phyloP scores from a whole-genome alignment of 2,113 vertebrate species.

The Caracal caracal region DNA sequence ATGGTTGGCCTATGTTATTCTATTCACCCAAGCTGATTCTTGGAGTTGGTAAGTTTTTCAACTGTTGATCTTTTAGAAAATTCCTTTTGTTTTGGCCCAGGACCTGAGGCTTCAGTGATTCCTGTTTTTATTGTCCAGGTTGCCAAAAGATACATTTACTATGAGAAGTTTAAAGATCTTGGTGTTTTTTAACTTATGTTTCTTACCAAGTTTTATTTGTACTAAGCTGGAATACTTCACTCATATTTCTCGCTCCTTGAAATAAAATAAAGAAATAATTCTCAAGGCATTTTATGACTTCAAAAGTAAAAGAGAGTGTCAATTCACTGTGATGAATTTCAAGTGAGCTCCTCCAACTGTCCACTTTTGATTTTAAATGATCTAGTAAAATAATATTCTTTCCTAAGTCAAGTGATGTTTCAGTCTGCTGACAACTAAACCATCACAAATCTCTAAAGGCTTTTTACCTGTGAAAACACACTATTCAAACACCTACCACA shows the following conservation, averaged over 20 bases:
- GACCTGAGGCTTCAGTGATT: background rate
- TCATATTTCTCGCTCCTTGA: background rate
- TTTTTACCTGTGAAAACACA: background rate
- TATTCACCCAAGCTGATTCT: background rate
- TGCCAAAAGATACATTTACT: background rate
- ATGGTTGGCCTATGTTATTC: background rate
- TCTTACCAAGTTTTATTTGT: background rate
- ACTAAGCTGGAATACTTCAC: background rate
- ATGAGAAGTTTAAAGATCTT: background rate
- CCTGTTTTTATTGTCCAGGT: background rate
- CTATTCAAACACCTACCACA: background rate
- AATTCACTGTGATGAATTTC: background rate
- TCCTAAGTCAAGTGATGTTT: conserved; percentile 51
- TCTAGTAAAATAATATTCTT: conserved; percentile 53
- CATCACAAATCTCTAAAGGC: conserved; percentile 45
- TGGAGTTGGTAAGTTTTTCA: background rate
- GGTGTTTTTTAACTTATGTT: background rate
- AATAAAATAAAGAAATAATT: background rate
- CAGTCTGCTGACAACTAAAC: conserved; percentile 56
- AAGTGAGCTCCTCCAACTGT: background rate
- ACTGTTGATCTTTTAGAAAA: background rate
- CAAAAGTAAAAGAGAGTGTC: background rate
- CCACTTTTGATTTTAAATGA: conserved; percentile 2
- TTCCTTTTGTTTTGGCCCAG: background rate
- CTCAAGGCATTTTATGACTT: background rate